phyloP scores from a whole-genome alignment of 2,113 vertebrate species.

The Sakesphorus luctuosus region DNA sequence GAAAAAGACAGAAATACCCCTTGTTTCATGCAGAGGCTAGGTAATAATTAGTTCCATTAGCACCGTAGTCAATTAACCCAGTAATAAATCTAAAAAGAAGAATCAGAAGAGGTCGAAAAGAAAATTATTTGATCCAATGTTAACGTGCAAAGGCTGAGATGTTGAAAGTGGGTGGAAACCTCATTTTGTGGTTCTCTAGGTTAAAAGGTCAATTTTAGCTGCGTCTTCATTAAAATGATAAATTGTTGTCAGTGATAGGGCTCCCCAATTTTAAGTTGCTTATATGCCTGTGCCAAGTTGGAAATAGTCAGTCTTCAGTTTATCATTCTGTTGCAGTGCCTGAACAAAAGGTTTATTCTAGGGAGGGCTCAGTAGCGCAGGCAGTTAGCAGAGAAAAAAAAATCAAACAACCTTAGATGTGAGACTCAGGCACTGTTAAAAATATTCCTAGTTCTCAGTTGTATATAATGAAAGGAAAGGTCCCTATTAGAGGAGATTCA shows the following conservation, averaged over 20 bases:
- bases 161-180: neutral
- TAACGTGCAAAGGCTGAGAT: neutral
- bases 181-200: neutral
- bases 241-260: neutral
- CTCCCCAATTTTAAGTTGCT: neutral
- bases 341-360: neutral
- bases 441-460: neutral
- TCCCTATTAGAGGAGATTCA: neutral
- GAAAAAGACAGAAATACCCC: neutral
- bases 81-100: neutral
- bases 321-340: neutral
- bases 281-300: neutral
- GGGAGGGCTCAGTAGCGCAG: neutral
- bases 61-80: neutral
- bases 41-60: neutral
- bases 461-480: neutral
- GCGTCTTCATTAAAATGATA: neutral
- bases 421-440: neutral
- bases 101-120: neutral
- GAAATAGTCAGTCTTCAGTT: neutral
- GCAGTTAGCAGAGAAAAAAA: neutral
- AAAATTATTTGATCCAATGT: neutral
- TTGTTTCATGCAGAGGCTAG: neutral
- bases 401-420: neutral
- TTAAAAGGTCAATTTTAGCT: neutral